Evolutionary conservation across 1,140 invertebrate species (phyloP), one percentile per base, ranked within the genome.

Genomic region (Eriosoma lanigerum): DNA sequence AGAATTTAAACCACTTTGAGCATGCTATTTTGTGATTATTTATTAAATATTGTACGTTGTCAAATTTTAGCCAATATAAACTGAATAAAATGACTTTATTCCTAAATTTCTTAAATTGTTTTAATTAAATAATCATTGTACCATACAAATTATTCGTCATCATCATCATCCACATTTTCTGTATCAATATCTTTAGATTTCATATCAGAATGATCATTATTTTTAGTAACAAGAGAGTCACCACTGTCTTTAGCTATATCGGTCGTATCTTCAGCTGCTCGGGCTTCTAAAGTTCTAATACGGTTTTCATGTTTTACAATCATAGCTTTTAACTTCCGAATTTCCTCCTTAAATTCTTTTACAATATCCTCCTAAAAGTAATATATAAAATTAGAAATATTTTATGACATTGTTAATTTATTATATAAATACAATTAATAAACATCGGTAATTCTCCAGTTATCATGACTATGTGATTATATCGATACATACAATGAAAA

Each of bases 231-330:
- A 58, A n/a, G 48, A 46, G 68, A 52, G 26, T 78, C 75, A 6
- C 75, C 44, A 12, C n/a, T 24, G 13, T 78, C 56, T 46, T 58
- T 78, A 44, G 21, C 38, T 62, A n/a, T 29, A n/a, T 78, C 75
- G 12, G 38, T 78, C 19, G n/a, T 26, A 44, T 60, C 38, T 6
- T 78, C 75, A 1, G 24, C 56, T 46, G 54, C 54, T 26, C 72
- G 46, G n/a, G 90, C 90, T 84, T 94, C 93, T 13, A 94, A 84
- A 17, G 91, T 88, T 78, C 92, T 87, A 84, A 94, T 94, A 81
- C 96, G 89, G 83, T 95, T 95, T 86, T 98, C 96, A 85, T 98
- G 96, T 84, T 96, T 96, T 5, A 97, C 92, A 82, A 97, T 94
- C 84, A 97, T 93, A 4, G 94, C 92, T 85, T 98, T 98, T 81